A percentile compares a stretch with the other conserved stretches of the same genome.
Evolutionary conservation across 2,888 invertebrate genomes (phyloP).

Genomic region (Coelopa pilipes): DNA sequence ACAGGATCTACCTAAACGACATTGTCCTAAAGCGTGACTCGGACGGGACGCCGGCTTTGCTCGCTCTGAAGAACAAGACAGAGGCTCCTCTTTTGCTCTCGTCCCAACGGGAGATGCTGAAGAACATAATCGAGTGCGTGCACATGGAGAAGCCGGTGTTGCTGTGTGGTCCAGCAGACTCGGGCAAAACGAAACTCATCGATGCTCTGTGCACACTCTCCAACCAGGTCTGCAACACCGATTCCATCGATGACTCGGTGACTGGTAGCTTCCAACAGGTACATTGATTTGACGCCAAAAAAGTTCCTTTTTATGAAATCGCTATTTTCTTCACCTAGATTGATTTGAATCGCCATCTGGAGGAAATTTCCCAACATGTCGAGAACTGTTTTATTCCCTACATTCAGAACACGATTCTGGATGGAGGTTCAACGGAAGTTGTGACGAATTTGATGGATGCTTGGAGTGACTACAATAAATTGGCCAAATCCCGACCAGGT

Average conservation of each 20-base stretch:
- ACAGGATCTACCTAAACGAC: constrained; percentile 75
- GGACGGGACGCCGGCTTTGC: constrained; percentile 48
- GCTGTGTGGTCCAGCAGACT: constrained; percentile 64
- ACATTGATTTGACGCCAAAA: constrained; percentile 6
- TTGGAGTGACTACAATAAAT: constrained; percentile 59
- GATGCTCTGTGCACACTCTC: constrained; percentile 62
- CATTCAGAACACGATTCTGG: constrained; percentile 51
- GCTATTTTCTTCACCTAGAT: constrained; percentile 50
- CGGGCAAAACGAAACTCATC: constrained; percentile 66
- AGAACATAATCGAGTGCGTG: constrained; percentile 86
- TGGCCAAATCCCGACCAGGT: constrained; percentile 54
- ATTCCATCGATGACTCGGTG: constrained; percentile 66
- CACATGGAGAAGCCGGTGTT: constrained; percentile 94
- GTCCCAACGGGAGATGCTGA: constrained; percentile 75
- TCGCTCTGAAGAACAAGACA: constrained; percentile 52
- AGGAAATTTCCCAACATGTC: constrained; percentile 70
- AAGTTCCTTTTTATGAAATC: constrained; percentile 2
- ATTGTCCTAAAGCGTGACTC: constrained; percentile 68
- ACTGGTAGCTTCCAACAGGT: constrained; percentile 96
- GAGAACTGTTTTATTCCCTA: constrained; percentile 53
- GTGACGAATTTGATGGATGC: constrained; percentile 49
- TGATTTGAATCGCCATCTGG: constrained; percentile 72
- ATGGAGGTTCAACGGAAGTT: constrained; percentile 34
- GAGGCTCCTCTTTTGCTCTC: constrained; percentile 68
- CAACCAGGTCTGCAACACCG: constrained; percentile 61